These are phyloP conservation scores for Hemiprocne comata DNA, from an alignment of 2,113 vertebrate species.

Conservation along the genomic window DNA sequence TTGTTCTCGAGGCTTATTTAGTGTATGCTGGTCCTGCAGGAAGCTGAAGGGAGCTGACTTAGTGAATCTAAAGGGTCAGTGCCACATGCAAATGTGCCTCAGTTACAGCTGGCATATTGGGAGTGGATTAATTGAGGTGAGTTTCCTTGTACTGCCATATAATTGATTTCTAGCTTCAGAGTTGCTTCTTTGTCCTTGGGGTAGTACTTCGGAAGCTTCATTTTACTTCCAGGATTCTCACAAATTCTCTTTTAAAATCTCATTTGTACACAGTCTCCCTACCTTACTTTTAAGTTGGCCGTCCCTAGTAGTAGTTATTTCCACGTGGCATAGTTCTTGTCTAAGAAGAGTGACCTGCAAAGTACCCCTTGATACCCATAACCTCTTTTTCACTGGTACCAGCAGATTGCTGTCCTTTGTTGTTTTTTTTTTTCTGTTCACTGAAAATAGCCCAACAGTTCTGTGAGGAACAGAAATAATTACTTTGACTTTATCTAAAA, in stretches of 20 bases:
- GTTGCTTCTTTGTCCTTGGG: constrained; percentile 9
- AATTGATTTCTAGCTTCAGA: constrained; percentile 18
- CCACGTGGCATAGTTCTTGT: neutral
- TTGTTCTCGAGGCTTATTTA: neutral
- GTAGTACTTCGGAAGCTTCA: neutral
- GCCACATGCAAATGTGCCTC: neutral
- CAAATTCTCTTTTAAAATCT: neutral
- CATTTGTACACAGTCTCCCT: neutral
- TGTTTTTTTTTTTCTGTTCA: neutral
- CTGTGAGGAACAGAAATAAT: neutral
- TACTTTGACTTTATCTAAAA: neutral
- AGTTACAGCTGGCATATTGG: neutral
- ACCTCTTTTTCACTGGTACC: neutral
- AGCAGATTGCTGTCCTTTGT: neutral
- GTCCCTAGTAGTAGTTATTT: neutral
- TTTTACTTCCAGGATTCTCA: neutral
- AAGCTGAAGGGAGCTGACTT: neutral
- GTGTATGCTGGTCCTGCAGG: neutral
- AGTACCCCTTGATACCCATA: neutral
- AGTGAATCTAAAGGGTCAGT: neutral
- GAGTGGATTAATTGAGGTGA: neutral
- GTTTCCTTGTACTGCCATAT: neutral
- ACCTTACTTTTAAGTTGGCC: neutral
- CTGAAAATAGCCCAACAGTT: neutral
- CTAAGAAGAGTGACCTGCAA: neutral